Conservation (phyloP, 2,113 vertebrate species). For the Clarias magur region DNA sequence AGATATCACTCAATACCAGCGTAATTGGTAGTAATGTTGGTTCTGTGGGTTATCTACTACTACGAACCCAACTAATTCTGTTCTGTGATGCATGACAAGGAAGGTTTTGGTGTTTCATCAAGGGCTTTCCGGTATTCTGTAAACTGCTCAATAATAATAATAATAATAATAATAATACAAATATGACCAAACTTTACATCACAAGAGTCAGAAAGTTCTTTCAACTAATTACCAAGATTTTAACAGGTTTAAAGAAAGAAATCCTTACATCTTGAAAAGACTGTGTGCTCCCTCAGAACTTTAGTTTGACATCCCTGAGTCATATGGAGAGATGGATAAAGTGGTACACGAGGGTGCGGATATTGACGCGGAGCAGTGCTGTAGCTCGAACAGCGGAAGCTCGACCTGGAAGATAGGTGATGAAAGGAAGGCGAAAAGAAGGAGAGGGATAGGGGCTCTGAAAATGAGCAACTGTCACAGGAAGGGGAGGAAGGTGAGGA, state of each 20-base stretch:
- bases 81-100: neutral
- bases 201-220: neutral
- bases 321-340: constrained; percentile 11
- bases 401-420: constrained; percentile 14
- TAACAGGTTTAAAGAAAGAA: neutral
- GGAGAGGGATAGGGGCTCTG: constrained; percentile 12
- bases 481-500: constrained; percentile 21
- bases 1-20: neutral
- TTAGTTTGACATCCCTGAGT: neutral
- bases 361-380: neutral
- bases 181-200: neutral
- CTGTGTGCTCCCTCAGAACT: neutral
- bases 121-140: neutral
- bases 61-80: neutral
- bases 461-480: constrained; percentile 36
- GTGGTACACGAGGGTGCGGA: constrained; percentile 1
- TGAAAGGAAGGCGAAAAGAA: constrained; percentile 14
- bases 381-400: constrained; percentile 16
- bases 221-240: neutral
- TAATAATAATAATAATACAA: neutral
- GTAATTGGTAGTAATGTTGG: neutral
- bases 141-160: neutral
- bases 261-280: neutral
- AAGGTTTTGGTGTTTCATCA: neutral
- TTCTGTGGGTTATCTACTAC: neutral